Base-by-base conservation (phyloP, 23 tunicate species). In the Corella eumyota region DNA sequence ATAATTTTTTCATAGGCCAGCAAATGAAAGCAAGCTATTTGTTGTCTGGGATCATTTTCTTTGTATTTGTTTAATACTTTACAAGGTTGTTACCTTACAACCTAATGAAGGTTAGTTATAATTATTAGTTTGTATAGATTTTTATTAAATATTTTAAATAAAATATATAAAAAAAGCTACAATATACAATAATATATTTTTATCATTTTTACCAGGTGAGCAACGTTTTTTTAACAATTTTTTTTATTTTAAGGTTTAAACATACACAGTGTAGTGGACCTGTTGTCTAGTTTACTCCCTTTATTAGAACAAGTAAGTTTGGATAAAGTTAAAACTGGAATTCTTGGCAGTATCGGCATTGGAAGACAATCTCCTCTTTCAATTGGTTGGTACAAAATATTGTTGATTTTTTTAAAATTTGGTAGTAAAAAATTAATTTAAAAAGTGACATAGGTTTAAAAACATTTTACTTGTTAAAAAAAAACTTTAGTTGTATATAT, bases 261-360 rank as follows among this genome's bases (percentile, higher is more conserved):
- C 30, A 44, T 68, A 4, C 65, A 69, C 36, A 60, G 74, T 22
- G 70, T 84, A 11, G 62, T 58, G 3, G 94, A 75, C 25, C 49
- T 36, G 7, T 52, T 69, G 3, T 49, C 77, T 13, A 45, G 62
- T 32, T 24, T 84, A 32, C 47, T 75, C 3, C 83, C 82, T 17
- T 27, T 62, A 4, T 58, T 84, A 9, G 94, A 84, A 45, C 66
- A 84, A n/a, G 32, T 72, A 36, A 17, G 67, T 23, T 50, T 59
- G 15, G 96, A 88, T 49, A 66, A 71, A 46, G 83, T 88, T 4
- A 79, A 79, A 67, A 61, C 81, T 9, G 96, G 96, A 32, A 30
- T 88, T 26, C 68, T 88, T 3, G 95, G 95, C 19, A 55, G 71
- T 27, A 54, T 86, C 24, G 95, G 95, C n/a, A 86, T 86, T 0